phyloP scores from a whole-genome alignment of 2,797 vertebrate species.

The Loris lydekkerianus region DNA sequence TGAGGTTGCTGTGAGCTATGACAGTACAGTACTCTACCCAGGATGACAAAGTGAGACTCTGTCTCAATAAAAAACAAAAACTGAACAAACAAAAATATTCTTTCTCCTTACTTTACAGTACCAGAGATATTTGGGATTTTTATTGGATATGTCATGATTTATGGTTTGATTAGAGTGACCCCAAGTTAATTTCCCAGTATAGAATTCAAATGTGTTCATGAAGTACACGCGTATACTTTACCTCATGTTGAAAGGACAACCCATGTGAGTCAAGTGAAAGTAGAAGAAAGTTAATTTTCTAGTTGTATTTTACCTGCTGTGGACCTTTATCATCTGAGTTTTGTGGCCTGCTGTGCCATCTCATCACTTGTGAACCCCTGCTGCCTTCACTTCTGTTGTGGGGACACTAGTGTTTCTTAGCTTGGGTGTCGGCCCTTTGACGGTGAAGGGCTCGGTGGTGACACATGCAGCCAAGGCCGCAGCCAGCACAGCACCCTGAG shows the following conservation, averaged over 20 bases:
- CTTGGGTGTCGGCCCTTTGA: no score
- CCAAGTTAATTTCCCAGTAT: not conserved
- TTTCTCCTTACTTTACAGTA: slow-evolving; percentile 38
- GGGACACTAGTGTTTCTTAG: slow-evolving; percentile 6
- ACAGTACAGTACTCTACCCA: no score
- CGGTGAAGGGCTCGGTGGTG: no score
- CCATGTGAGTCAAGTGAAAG: slow-evolving; percentile 18
- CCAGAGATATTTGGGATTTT: slow-evolving; percentile 1
- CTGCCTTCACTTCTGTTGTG: not conserved
- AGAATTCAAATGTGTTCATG: slow-evolving; percentile 44
- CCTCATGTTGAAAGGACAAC: slow-evolving; percentile 52
- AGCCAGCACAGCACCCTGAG: no score
- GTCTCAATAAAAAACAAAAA: no score
- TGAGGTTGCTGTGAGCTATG: no score
- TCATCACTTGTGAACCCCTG: not conserved
- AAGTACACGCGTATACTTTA: not conserved
- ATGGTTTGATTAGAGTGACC: not conserved
- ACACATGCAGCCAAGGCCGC: no score
- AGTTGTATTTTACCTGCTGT: not conserved
- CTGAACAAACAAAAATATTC: not conserved
- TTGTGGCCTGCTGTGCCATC: not conserved
- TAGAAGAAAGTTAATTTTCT: slow-evolving; percentile 6
- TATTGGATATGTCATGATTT: not conserved
- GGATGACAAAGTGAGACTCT: no score
- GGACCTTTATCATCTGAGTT: not conserved